These are phyloP conservation scores for Chlorodrepanis virens DNA, from an alignment of 2,113 vertebrate genomes.

Conservation along the genomic window DNA sequence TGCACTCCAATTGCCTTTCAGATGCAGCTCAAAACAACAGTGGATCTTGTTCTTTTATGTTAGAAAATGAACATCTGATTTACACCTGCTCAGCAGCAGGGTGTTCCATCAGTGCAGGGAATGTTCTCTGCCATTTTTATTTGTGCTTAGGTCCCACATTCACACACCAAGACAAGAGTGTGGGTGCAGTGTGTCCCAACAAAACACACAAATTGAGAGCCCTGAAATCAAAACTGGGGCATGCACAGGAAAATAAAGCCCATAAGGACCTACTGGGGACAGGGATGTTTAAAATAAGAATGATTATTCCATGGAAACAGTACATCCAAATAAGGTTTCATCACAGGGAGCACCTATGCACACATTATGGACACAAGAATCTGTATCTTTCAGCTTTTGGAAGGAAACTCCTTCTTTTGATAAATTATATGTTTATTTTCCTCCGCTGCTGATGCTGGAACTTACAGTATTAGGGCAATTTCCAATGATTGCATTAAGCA, in stretches of 20 bases:
- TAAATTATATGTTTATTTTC: conserved; percentile 57
- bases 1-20: conserved; percentile 56
- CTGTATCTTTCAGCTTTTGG: conserved; percentile 3
- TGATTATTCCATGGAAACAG: background rate
- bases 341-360: background rate
- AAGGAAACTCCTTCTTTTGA: conserved; percentile 54
- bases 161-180: background rate
- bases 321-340: background rate
- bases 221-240: background rate
- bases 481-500: conserved; percentile 56
- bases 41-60: conserved; percentile 41
- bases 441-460: conserved; percentile 45
- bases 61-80: conserved; percentile 25
- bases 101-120: background rate
- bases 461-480: conserved; percentile 36
- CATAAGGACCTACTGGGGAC: background rate
- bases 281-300: conserved; percentile 50
- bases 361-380: background rate
- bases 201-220: background rate
- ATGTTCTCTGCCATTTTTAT: background rate
- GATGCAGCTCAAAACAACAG: conserved; percentile 27
- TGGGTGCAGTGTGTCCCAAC: background rate
- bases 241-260: background rate
- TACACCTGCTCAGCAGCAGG: background rate
- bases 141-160: background rate